These are phyloP conservation scores for Chascanopsetta lugubris DNA, from an alignment of 2,113 vertebrate species.

Conservation along the genomic window DNA sequence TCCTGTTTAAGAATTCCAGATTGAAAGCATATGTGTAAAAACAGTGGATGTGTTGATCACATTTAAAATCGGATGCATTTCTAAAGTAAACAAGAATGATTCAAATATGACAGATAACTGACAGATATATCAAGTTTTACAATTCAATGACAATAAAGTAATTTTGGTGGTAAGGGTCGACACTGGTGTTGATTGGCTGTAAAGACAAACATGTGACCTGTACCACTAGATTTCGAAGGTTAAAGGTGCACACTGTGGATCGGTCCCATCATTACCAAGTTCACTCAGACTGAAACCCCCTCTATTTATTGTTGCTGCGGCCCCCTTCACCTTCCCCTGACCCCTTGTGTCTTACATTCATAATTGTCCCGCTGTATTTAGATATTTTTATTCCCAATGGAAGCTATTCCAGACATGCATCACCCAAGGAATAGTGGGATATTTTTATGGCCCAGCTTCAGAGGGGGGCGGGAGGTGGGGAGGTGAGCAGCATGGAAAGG, in stretches of 20 bases:
- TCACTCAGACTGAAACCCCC: conserved; percentile 11
- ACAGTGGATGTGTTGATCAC: too few relatives aligned
- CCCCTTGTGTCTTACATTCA: conserved; percentile 39
- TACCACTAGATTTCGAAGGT: neutral
- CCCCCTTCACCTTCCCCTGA: conserved; percentile 48
- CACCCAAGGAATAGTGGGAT: conserved; percentile 73
- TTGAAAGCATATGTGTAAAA: too few relatives aligned
- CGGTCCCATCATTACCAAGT: neutral
- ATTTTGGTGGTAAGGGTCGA: too few relatives aligned
- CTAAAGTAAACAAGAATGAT: too few relatives aligned
- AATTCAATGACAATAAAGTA: too few relatives aligned
- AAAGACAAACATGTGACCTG: too few relatives aligned
- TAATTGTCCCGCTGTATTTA: conserved; percentile 79
- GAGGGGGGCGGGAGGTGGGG: conserved; percentile 11
- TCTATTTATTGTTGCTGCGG: conserved; percentile 10
- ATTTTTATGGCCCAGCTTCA: conserved; percentile 65
- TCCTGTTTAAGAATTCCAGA: too few relatives aligned
- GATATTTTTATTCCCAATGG: conserved; percentile 76
- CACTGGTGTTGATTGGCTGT: too few relatives aligned
- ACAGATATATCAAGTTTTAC: too few relatives aligned
- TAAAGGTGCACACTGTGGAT: neutral
- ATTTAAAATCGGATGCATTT: too few relatives aligned
- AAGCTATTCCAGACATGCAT: conserved; percentile 82
- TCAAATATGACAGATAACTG: too few relatives aligned
- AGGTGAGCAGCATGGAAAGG: conserved; percentile 34